Percentiles rank a stretch among this genome's conserved stretches.
phyloP scores from a whole-genome alignment of 1,140 invertebrate genomes.

The Ditylenchus dipsaci region DNA sequence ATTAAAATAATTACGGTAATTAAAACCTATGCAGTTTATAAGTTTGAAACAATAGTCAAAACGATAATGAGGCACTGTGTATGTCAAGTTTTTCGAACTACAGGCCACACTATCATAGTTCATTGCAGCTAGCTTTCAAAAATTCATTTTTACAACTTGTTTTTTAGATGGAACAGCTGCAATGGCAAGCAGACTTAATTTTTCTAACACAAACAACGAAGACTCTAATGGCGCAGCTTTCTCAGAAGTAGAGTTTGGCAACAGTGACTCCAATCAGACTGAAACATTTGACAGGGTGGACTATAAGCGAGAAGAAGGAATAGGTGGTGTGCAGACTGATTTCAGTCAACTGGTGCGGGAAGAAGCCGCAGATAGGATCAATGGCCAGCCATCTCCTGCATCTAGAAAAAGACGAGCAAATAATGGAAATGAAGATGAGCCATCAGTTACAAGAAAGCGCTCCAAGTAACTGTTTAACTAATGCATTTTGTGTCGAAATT shows the following conservation, averaged over 20 bases:
- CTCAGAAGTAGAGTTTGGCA: slow-evolving; percentile 32
- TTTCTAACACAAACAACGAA: slow-evolving; percentile 20
- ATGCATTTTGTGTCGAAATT: too few relatives aligned
- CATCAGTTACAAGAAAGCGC: slow-evolving; percentile 6
- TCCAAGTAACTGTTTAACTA: too few relatives aligned
- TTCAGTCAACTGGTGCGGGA: slow-evolving; percentile 38
- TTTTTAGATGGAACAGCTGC: neutral
- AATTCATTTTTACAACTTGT: neutral
- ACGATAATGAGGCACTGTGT: too few relatives aligned
- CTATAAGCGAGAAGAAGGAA: slow-evolving; percentile 11
- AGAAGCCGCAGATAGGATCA: slow-evolving; percentile 2
- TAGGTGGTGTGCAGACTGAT: slow-evolving; percentile 30
- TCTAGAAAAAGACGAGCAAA: neutral
- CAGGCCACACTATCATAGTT: too few relatives aligned
- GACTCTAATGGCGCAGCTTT: slow-evolving; percentile 39
- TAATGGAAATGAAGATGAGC: slow-evolving; percentile 1
- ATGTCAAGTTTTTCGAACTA: too few relatives aligned
- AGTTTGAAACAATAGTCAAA: too few relatives aligned
- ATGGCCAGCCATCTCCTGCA: neutral
- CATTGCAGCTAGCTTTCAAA: too few relatives aligned
- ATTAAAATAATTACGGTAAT: too few relatives aligned
- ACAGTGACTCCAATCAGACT: slow-evolving; percentile 35
- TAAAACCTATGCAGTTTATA: too few relatives aligned
- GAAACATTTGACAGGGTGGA: slow-evolving; percentile 26
- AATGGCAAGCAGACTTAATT: slow-evolving; percentile 11